These are phyloP conservation scores for Acanthosepion lycidas DNA, from an alignment of 2,888 invertebrate genomes.

Conservation along the genomic window DNA sequence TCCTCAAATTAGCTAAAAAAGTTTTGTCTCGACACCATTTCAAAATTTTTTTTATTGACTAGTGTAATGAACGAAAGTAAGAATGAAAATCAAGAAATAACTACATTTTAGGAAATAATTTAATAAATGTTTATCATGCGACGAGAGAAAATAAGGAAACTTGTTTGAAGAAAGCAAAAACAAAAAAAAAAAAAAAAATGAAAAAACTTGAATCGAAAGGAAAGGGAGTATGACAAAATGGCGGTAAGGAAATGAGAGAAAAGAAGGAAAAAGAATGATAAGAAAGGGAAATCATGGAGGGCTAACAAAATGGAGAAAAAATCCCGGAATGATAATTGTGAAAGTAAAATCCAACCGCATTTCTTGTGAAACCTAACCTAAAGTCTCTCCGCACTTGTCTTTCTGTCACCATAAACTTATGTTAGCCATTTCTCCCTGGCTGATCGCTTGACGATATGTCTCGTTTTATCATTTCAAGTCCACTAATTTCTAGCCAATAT, in stretches of 20 bases:
- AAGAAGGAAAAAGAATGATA: neutral
- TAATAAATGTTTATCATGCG: too few species aligned
- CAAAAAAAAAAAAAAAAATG: too few species aligned
- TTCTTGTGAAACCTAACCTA: neutral
- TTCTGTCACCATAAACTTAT: neutral
- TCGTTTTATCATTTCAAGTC: neutral
- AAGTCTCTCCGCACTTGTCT: neutral
- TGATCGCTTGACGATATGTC: neutral
- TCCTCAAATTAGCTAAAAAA: too few species aligned
- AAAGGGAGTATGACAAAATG: neutral
- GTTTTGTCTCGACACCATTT: too few species aligned
- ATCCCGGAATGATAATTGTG: neutral
- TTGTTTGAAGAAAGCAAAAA: too few species aligned
- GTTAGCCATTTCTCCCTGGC: neutral
- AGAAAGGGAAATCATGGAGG: neutral
- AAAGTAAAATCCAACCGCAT: neutral
- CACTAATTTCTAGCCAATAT: neutral
- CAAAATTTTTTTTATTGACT: too few species aligned
- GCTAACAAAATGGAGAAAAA: neutral
- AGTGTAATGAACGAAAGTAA: too few species aligned
- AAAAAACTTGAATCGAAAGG: too few species aligned
- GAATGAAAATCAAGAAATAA: too few species aligned
- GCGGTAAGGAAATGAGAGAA: neutral
- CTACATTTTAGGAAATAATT: too few species aligned
- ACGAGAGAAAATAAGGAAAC: too few species aligned